Evolutionary conservation across 2,113 vertebrate species (phyloP).

Genomic region (Onychostoma macrolepis): DNA sequence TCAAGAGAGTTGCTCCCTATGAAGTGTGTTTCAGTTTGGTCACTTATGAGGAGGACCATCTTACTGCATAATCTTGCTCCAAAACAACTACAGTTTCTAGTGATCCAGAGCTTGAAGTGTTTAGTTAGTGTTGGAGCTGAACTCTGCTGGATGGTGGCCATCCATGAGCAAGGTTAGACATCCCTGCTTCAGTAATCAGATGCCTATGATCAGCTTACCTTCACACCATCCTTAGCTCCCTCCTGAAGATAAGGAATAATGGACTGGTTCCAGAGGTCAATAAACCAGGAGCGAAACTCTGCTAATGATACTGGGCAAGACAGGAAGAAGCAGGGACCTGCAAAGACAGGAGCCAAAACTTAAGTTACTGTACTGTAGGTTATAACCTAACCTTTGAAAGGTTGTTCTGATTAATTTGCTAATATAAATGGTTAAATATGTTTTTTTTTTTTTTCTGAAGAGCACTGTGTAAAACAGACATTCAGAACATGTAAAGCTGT

Average conservation of each 20-base stretch:
- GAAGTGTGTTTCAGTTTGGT: background rate
- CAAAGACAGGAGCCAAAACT: background rate
- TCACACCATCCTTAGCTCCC: constrained; percentile 93
- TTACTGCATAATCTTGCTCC: background rate
- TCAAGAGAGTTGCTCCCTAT: background rate
- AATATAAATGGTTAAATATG: background rate
- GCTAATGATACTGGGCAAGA: constrained; percentile 92
- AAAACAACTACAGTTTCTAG: background rate
- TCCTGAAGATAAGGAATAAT: constrained; percentile 98
- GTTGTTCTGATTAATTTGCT: background rate
- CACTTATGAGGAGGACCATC: background rate
- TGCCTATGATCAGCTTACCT: constrained; percentile 73
- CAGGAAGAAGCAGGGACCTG: constrained; percentile 96
- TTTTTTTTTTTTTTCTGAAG: background rate
- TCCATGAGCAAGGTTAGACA: background rate
- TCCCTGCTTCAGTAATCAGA: background rate
- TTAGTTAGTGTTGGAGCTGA: background rate
- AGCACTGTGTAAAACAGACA: background rate
- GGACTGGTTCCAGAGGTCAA: constrained; percentile 97
- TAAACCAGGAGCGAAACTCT: constrained; percentile 96
- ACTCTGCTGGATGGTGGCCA: too few species aligned
- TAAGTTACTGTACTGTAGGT: too few species aligned
- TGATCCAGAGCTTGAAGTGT: background rate
- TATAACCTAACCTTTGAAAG: background rate
- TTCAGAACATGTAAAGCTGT: constrained; percentile 26